A percentile compares a stretch with the other conserved stretches of the same genome.
These are phyloP conservation scores for Gambusia holbrooki DNA, from an alignment of 2,113 vertebrate species.

Conservation along the genomic window DNA sequence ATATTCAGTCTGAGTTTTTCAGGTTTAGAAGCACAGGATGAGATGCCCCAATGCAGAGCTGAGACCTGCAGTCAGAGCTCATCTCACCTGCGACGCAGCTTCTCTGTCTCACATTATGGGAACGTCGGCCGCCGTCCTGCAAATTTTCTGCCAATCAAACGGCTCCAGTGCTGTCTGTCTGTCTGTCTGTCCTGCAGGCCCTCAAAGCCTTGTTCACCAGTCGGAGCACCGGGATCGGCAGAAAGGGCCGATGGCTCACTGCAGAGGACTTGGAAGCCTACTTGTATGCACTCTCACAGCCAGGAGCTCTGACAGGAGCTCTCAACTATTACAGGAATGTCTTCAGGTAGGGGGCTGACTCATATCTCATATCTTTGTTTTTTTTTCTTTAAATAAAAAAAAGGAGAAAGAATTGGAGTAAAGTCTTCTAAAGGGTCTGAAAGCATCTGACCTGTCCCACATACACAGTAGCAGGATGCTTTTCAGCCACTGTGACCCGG, in stretches of 20 bases:
- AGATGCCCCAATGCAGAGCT: background rate
- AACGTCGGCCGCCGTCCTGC: slow-evolving; percentile 1
- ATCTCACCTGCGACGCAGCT: slow-evolving; percentile 13
- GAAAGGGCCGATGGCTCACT: slow-evolving; percentile 89
- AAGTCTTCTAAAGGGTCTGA: too few relatives aligned
- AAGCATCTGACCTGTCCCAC: too few relatives aligned
- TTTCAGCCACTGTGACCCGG: too few relatives aligned
- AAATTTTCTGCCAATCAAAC: slow-evolving; percentile 9
- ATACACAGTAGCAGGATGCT: too few relatives aligned
- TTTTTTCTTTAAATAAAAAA: too few relatives aligned
- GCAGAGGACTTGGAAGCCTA: slow-evolving; percentile 94
- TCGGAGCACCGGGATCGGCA: slow-evolving; percentile 88
- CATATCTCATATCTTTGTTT: background rate
- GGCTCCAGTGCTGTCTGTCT: background rate
- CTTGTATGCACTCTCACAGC: slow-evolving; percentile 93
- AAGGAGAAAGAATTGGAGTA: too few relatives aligned
- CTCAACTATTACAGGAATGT: slow-evolving; percentile 96
- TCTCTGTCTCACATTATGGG: slow-evolving; percentile 7
- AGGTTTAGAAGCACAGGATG: slow-evolving; percentile 26
- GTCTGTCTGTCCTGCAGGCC: slow-evolving; percentile 74
- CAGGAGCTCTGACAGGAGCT: slow-evolving; percentile 92
- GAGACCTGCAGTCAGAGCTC: background rate
- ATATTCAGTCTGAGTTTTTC: slow-evolving; percentile 3
- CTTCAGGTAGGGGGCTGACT: slow-evolving; percentile 85
- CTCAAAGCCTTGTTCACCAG: slow-evolving; percentile 93